Evolutionary conservation across 37 sponge, comb jelly and placozoan species (phyloP).

Genomic region (Geodia barretti): DNA sequence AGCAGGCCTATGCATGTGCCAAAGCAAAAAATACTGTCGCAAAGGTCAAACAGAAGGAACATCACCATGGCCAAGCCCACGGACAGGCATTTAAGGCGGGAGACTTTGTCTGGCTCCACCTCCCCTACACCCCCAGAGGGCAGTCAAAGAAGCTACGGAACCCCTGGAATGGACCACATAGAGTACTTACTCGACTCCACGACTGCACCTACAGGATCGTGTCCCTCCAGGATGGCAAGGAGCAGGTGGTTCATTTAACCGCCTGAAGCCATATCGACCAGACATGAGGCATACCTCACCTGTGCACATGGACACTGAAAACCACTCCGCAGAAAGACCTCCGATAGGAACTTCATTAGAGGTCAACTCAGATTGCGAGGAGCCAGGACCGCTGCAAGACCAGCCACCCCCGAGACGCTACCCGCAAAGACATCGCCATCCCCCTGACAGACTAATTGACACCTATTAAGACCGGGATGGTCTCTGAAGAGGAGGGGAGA

Average conservation of each 20-base stretch:
- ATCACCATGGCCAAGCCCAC: background rate
- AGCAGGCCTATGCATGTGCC: slow-evolving; percentile 2
- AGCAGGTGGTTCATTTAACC: background rate
- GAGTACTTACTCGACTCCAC: background rate
- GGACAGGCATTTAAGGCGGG: background rate
- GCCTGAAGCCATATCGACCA: too few relatives aligned
- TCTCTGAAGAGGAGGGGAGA: too few relatives aligned
- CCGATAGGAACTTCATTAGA: too few relatives aligned
- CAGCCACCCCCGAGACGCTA: too few relatives aligned
- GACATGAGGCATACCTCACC: too few relatives aligned
- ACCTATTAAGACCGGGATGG: too few relatives aligned
- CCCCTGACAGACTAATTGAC: too few relatives aligned
- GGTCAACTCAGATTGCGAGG: too few relatives aligned
- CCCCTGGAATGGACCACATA: slow-evolving; percentile 5
- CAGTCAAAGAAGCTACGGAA: background rate
- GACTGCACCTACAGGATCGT: background rate
- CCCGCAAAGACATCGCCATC: too few relatives aligned
- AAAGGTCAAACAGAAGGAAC: background rate
- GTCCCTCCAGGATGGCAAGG: background rate
- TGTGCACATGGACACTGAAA: too few relatives aligned
- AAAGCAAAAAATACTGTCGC: background rate
- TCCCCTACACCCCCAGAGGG: background rate
- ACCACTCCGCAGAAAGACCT: too few relatives aligned
- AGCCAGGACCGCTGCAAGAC: too few relatives aligned
- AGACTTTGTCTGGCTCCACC: background rate